Evolutionary conservation across 2,113 vertebrate genomes (phyloP).

Genomic region (Seriola rivoliana): DNA sequence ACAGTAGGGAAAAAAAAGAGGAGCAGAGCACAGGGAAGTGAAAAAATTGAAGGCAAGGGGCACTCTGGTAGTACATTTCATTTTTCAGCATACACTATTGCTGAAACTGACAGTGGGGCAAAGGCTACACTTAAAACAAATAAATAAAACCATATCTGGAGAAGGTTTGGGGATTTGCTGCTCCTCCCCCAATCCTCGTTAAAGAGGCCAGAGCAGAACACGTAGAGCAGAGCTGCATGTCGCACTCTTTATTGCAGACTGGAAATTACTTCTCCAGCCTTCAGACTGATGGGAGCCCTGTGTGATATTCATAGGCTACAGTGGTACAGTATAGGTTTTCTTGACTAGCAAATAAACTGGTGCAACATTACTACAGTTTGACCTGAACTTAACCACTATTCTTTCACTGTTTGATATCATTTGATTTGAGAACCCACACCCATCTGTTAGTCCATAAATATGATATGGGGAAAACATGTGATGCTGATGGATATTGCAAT

Average conservation of each 20-base stretch:
- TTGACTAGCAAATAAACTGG: constrained; percentile 7
- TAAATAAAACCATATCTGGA: constrained; percentile 68
- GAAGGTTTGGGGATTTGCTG: constrained; percentile 15
- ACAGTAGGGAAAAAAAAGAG: constrained; percentile 5
- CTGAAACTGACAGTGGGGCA: constrained; percentile 37
- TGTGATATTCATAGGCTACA: constrained; percentile 24
- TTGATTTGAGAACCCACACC: background rate
- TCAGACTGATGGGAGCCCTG: constrained; percentile 58
- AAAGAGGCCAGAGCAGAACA: constrained; percentile 48
- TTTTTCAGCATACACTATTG: constrained; percentile 34
- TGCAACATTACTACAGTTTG: background rate
- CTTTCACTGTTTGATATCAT: background rate
- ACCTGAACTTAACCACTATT: background rate
- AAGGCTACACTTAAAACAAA: constrained; percentile 59
- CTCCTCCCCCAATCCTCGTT: constrained; percentile 48
- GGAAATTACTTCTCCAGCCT: constrained; percentile 66
- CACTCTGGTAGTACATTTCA: constrained; percentile 7
- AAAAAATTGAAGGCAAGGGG: constrained; percentile 12
- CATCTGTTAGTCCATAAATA: background rate
- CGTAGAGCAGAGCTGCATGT: constrained; percentile 22
- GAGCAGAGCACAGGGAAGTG: constrained; percentile 16
- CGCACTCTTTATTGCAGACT: constrained; percentile 30
- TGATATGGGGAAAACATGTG: too few species aligned
- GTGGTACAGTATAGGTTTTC: constrained; percentile 1
- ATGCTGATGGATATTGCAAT: background rate